Evolutionary conservation across 2,797 vertebrate species (phyloP), one percentile per base, ranked within the genome.

Genomic region (Ibycter americanus): DNA sequence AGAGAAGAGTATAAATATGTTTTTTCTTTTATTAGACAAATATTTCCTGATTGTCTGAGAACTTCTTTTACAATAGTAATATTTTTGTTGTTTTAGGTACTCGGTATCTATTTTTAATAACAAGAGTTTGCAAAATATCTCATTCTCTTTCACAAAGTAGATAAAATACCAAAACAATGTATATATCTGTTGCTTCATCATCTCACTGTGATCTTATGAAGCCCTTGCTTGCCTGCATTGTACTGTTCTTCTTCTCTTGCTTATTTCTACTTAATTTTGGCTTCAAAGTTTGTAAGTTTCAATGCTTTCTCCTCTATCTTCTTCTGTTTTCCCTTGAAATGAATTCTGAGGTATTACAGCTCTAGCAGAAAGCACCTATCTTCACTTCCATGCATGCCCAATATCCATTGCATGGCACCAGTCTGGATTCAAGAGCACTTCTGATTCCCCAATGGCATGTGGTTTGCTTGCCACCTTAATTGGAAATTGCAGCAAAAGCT

Each of bases 241-340:
- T 72, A 36, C 81, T 83, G 29, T 88, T 85, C 26, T 89, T 82
- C 66, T 91, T 73, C 61, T 87, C 73, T 85, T 87, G 46, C 58
- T 73, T 55, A 55, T 71, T 86, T 95, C 76, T 94, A 56, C 38
- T 52, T 91, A 54, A 74, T 71, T 85, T 82, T 83, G n/a, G 59
- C 94, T 52, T 93, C 88, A 66, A 79, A 59, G 26, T 87, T 80
- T 94, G 9, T 91, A 65, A 44, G 51, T 88, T 83, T 78, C 87
- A 59, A 18, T 87, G 70, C 61, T 91, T 89, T 92, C 79, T 95
- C 49, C 54, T 92, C 82, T 91, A 18, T 83, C 76, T 94, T 88
- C 70, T 89, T 89, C 71, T 93, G 58, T 90, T 93, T 93, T 91
- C 65, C 90, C 58, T 96, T 89, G 58, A 93, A 93, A 91, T 91